Base-by-base conservation (phyloP, 2,888 invertebrate species). In the Himalopsyche anomala region DNA sequence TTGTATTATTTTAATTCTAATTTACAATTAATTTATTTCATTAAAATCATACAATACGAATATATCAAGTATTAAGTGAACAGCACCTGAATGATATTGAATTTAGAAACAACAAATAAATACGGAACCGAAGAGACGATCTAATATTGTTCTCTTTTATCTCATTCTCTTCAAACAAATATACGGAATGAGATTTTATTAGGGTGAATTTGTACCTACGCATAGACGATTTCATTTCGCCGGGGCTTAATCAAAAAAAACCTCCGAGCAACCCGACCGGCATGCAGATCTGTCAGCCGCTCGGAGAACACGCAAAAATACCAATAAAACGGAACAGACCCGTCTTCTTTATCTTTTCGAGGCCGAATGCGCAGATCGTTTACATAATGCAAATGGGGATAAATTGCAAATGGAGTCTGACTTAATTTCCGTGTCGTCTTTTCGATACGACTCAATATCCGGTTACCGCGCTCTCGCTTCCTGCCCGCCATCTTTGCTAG, bases 311-410 rank as follows among this genome's bases (percentile, higher is more conserved):
- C 28, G 19, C 19, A 62, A 62, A 62, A 62, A 62, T 28, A 62
- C 62, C 28, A 62, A 62, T 62, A 62, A 62, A 62, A 62, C 51
- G 51, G 51, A 28, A 62, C 62, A 62, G 15, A 8, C 62, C 62
- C 62, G 11, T 62, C 62, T 62, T 19, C 62, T 62, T 62, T 62
- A 62, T 62, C 62, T 62, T 0, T 62, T 2, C 62, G 28, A 62
- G 62, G 62, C 62, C 62, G 62, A 62, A 62, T 62, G 62, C 19
- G 19, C 28, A 4, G 28, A 62, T 62, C 62, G 62, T 62, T 62
- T 62, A 62, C 62, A 62, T 62, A 62, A 62, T 62, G 62, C 62
- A 62, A 62, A 62, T 62, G 62, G 62, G 62, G 62, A 62, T 62
- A 62, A 62, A 62, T 62, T 62, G 62, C 62, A 62, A 62, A 62